These are phyloP conservation scores for Brienomyrus longianalis DNA, from an alignment of 2,113 vertebrate genomes.

Conservation along the genomic window DNA sequence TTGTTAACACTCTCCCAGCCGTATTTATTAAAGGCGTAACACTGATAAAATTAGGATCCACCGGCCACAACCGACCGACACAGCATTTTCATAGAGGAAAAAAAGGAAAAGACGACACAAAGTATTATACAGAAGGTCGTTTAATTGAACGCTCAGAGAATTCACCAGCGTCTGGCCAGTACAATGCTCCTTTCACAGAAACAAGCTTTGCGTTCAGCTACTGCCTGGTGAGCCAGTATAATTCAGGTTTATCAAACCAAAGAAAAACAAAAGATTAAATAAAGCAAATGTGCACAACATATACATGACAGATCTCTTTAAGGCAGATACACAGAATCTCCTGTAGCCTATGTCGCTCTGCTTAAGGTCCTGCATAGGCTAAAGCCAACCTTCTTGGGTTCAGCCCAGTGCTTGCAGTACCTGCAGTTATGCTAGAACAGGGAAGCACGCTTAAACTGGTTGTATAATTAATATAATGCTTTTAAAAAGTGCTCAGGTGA, in stretches of 20 bases:
- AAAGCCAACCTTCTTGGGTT: not conserved
- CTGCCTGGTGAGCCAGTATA: not conserved
- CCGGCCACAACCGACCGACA: not conserved
- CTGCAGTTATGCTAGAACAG: not conserved
- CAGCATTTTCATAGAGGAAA: not conserved
- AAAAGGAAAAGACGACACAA: not conserved
- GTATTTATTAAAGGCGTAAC: not conserved
- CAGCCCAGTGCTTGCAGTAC: not conserved
- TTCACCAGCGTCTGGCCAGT: constrained; percentile 9
- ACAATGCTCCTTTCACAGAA: constrained; percentile 25
- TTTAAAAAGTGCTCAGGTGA: constrained; percentile 1
- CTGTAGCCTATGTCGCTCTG: not conserved
- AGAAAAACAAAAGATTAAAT: constrained; percentile 12
- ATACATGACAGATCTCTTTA: constrained; percentile 11
- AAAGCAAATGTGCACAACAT: constrained; percentile 9
- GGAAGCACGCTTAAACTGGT: not conserved
- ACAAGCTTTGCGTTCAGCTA: constrained; percentile 11
- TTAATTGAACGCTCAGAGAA: constrained; percentile 10
- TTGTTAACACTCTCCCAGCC: not conserved
- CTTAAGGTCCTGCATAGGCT: not conserved
- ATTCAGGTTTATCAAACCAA: not conserved
- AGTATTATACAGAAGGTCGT: constrained; percentile 14
- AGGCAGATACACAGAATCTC: constrained; percentile 10
- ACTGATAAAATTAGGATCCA: not conserved
- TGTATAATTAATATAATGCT: not conserved